phyloP scores from a whole-genome alignment of 2,888 invertebrate genomes.

The Drosophila putrida region DNA sequence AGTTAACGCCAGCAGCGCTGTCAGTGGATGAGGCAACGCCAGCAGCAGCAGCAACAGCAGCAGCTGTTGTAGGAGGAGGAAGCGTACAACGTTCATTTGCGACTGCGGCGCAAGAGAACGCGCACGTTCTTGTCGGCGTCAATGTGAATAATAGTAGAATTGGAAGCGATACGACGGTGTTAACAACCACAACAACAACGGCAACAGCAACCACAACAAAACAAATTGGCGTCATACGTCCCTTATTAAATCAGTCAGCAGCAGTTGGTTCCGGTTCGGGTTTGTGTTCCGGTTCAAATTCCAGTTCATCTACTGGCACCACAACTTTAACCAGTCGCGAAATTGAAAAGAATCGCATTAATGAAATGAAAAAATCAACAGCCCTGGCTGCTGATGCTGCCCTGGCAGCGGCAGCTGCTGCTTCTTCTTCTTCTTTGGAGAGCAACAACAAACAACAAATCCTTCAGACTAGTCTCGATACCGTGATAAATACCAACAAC shows the following conservation, averaged over 20 bases:
- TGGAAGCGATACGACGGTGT: slow-evolving; percentile 23
- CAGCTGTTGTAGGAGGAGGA: slow-evolving; percentile 47
- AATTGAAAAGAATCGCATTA: slow-evolving; percentile 90
- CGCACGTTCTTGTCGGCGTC: slow-evolving; percentile 51
- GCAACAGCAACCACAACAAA: slow-evolving; percentile 45
- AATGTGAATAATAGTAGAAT: slow-evolving; percentile 31
- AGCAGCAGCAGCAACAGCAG: slow-evolving; percentile 29
- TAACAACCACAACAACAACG: slow-evolving; percentile 10
- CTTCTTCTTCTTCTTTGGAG: slow-evolving; percentile 34
- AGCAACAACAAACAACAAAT: slow-evolving; percentile 24
- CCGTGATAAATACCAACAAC: slow-evolving; percentile 78
- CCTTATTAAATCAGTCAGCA: slow-evolving; percentile 72
- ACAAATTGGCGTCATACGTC: slow-evolving; percentile 88
- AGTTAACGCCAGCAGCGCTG: slow-evolving; percentile 49
- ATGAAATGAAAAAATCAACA: slow-evolving; percentile 87
- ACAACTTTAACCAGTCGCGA: slow-evolving; percentile 87
- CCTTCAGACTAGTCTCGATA: slow-evolving; percentile 76
- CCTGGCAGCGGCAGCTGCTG: slow-evolving; percentile 43
- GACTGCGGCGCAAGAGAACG: slow-evolving; percentile 64
- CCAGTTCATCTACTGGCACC: not conserved
- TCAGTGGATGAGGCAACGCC: slow-evolving; percentile 45
- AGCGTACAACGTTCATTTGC: slow-evolving; percentile 68
- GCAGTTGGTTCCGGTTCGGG: slow-evolving; percentile 25
- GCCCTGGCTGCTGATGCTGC: slow-evolving; percentile 62
- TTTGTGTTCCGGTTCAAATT: slow-evolving; percentile 17